Evolutionary conservation across 2,888 invertebrate genomes (phyloP), one percentile per base, ranked within the genome.

Genomic region (Ganaspis brasiliensis): DNA sequence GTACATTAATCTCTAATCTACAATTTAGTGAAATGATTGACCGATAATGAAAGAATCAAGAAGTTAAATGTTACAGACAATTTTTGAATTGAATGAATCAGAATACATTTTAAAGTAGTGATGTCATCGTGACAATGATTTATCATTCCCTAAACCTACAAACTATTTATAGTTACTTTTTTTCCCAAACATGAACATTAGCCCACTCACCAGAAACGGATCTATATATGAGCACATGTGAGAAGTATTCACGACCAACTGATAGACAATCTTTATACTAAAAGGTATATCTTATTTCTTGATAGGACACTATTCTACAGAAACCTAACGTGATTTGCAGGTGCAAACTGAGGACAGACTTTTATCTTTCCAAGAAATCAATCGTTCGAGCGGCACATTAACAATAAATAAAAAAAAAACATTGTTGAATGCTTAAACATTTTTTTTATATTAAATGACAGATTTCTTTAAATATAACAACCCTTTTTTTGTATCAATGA

Each of bases 301-400:
- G 37, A 63, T 63, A 63, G 19, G 37, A 12, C 61, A 63, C 37
- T 40, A 37, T 63, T 21, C 71, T 70, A 71, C 76, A 63, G 31
- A 55, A 40, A 26, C 24, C 75, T 72, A 82, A 81, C 79, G 81
- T 77, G 63, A 85, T 80, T 78, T 77, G 79, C 79, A 81, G 80
- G 79, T 83, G 77, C 81, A 79, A 84, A 81, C 80, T 76, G 79
- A 83, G 77, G 79, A 80, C 75, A 76, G 78, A 67, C 72, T 82
- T 73, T 84, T 85, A 88, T 88, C 88, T 85, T 86, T 83, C 83
- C 81, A 77, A 86, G 87, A 87, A 88, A 87, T 88, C 87, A 84
- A 73, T 75, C 78, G 79, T 73, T 83, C 80, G 76, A 81, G 83
- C 84, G 83, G 83, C 84, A 86, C 2, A 31, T 6, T 31, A n/a